Evolutionary conservation across 2,797 vertebrate species (phyloP).

Genomic region (Anolis apletophallus): DNA sequence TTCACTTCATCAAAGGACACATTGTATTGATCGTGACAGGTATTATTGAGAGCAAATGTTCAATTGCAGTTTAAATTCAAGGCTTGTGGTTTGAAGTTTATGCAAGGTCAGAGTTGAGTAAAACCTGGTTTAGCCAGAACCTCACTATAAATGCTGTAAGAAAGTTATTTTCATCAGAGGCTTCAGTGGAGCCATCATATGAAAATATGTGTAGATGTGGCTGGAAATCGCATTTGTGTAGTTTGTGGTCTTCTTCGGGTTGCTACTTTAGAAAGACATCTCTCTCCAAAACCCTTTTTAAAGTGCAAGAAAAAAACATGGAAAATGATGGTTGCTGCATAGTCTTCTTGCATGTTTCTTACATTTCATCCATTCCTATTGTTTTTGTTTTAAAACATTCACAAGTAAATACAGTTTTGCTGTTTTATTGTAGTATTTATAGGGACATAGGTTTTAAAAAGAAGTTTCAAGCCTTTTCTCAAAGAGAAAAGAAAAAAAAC

Average conservation of each 20-base stretch:
- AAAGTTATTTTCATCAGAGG: background rate
- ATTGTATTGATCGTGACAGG: slow-evolving; percentile 90
- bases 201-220: background rate
- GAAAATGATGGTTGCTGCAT: background rate
- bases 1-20: slow-evolving; percentile 95
- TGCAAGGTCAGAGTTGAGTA: background rate
- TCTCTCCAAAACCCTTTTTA: background rate
- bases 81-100: background rate
- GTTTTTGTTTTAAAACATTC: background rate
- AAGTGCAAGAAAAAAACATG: background rate
- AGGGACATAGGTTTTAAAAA: no score
- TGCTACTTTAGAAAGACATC: background rate
- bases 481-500: background rate
- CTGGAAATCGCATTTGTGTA: background rate
- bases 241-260: background rate
- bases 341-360: background rate
- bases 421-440: background rate
- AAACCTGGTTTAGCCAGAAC: background rate
- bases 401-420: background rate
- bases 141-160: background rate
- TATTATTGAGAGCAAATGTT: slow-evolving; percentile 62
- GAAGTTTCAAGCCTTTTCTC: background rate
- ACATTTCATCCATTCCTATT: no score
- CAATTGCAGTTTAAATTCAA: background rate
- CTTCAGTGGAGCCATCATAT: background rate